Evolutionary conservation across 1,140 invertebrate species (phyloP).

Genomic region (Mamestra configurata): DNA sequence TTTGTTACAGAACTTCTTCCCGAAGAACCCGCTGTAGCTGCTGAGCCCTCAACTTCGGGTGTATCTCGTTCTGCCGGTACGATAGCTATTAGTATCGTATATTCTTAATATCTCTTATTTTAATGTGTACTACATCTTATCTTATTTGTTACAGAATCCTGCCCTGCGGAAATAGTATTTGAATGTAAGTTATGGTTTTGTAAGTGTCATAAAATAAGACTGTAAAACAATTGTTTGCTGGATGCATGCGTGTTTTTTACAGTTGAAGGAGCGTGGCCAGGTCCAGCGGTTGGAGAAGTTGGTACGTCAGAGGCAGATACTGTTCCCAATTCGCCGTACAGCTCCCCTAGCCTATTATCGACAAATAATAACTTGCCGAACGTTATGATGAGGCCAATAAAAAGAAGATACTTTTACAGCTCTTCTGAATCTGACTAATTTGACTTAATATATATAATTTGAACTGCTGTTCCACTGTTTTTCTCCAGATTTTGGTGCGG

Average conservation of each 20-base stretch:
- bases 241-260: background rate
- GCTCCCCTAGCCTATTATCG: background rate
- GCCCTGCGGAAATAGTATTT: background rate
- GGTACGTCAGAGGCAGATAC: background rate
- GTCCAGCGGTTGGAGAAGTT: background rate
- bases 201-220: background rate
- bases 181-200: background rate
- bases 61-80: background rate
- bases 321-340: background rate
- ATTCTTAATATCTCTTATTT: background rate
- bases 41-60: background rate
- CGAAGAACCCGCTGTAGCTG: no score
- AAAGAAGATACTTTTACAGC: no score
- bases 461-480: no score
- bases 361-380: background rate
- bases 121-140: background rate
- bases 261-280: background rate
- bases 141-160: constrained; percentile 5
- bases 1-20: no score
- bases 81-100: background rate
- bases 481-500: no score
- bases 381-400: background rate
- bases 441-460: no score
- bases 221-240: background rate
- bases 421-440: no score